Conservation (phyloP, 2,797 vertebrate genomes). For the Lophotriccus pileatus region DNA sequence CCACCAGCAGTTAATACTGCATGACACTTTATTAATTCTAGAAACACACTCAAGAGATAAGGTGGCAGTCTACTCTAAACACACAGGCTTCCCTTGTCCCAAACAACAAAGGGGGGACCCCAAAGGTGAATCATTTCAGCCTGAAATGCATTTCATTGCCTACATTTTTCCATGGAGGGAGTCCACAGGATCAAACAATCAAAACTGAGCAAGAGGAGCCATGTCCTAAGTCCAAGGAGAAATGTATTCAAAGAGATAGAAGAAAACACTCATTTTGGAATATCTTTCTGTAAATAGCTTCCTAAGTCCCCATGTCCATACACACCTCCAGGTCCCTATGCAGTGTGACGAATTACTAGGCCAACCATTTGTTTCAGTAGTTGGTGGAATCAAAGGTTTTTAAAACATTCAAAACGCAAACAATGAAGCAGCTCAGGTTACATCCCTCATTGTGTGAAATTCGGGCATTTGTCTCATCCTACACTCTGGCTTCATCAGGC, state of each 20-base stretch:
- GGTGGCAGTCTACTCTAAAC: not conserved
- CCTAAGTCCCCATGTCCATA: not conserved
- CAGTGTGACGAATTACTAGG: not conserved
- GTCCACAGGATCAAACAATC: not conserved
- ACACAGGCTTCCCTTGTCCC: not conserved
- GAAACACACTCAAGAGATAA: not conserved
- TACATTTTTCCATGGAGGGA: not conserved
- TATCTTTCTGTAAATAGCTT: not conserved
- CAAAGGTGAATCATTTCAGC: not conserved
- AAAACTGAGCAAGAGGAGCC: not conserved
- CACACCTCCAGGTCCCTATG: not conserved
- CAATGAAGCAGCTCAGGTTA: not conserved
- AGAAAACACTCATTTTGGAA: not conserved
- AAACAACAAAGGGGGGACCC: not conserved
- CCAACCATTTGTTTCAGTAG: not conserved
- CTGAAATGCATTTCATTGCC: not conserved
- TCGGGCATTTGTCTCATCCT: not conserved
- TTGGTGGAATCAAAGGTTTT: not conserved
- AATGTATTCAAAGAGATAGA: not conserved
- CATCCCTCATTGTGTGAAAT: not conserved
- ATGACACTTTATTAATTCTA: not conserved
- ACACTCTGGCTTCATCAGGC: not conserved
- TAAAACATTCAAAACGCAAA: not conserved
- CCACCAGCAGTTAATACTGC: not conserved
- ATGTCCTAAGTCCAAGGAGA: not conserved